These are phyloP conservation scores for Gandaritis pyraliata DNA, from an alignment of 2,888 invertebrate genomes.

Conservation along the genomic window DNA sequence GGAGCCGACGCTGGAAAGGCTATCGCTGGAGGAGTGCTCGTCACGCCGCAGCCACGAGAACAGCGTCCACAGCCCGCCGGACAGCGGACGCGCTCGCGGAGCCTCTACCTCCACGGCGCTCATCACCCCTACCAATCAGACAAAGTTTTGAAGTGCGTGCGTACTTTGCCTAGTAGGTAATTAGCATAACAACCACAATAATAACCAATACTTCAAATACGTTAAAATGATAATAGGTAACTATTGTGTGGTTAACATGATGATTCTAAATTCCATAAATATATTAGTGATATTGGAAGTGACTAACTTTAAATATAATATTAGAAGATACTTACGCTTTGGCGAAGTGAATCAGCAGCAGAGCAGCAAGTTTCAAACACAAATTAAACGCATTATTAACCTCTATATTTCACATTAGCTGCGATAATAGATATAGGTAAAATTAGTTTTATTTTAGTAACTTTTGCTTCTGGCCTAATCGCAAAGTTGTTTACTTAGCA, in stretches of 20 bases:
- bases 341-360: slow-evolving; percentile 55
- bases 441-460: slow-evolving; percentile 1
- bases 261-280: too few species aligned
- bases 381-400: slow-evolving; percentile 61
- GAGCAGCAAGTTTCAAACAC: slow-evolving; percentile 51
- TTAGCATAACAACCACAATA: too few species aligned
- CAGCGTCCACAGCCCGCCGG: slow-evolving; percentile 84
- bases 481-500: slow-evolving; percentile 11
- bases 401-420: slow-evolving; percentile 46
- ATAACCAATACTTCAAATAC: too few species aligned
- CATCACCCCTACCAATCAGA: slow-evolving; percentile 67
- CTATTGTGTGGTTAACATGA: too few species aligned
- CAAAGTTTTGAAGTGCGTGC: neutral
- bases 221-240: too few species aligned
- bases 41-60: slow-evolving; percentile 89
- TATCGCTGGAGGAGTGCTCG: slow-evolving; percentile 74
- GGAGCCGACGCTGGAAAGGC: slow-evolving; percentile 88
- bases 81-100: slow-evolving; percentile 73
- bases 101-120: slow-evolving; percentile 62
- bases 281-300: too few species aligned
- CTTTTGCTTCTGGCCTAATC: neutral
- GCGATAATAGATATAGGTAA: slow-evolving; percentile 19
- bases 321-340: slow-evolving; percentile 60
- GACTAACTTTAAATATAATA: slow-evolving; percentile 6
- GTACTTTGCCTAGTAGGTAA: too few species aligned